phyloP scores from a whole-genome alignment of 2,113 vertebrate genomes.

The Deroptyus accipitrinus region DNA sequence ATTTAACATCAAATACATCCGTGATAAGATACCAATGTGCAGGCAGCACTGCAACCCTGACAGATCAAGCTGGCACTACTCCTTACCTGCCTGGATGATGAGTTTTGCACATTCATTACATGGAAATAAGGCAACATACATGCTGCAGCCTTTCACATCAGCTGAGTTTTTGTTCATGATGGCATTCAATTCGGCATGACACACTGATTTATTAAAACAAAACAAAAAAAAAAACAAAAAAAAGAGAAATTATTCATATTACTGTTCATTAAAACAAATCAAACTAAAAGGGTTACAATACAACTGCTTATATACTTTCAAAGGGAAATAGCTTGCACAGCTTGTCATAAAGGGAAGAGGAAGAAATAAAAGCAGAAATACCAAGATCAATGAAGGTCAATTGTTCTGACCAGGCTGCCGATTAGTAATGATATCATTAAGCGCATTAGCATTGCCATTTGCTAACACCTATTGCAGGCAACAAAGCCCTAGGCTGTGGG shows the following conservation, averaged over 20 bases:
- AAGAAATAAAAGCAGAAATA: constrained; percentile 28
- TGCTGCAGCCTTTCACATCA: constrained; percentile 92
- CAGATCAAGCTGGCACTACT: constrained; percentile 32
- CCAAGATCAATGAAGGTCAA: constrained; percentile 54
- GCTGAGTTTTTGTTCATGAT: constrained; percentile 98
- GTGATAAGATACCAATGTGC: constrained; percentile 9
- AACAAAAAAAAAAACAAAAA: neutral
- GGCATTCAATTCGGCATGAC: constrained; percentile 95
- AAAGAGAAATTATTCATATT: constrained; percentile 1
- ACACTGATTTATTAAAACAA: constrained; percentile 77
- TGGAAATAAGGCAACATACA: constrained; percentile 96
- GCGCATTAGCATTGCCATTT: constrained; percentile 24
- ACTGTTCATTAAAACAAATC: constrained; percentile 18
- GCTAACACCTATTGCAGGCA: constrained; percentile 54
- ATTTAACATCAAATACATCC: constrained; percentile 61
- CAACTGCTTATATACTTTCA: constrained; percentile 38
- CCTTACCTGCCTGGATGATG: constrained; percentile 94
- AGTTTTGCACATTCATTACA: constrained; percentile 99
- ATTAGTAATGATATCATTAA: constrained; percentile 47
- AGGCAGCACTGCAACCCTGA: constrained; percentile 37
- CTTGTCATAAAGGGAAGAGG: constrained; percentile 33
- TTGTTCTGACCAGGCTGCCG: constrained; percentile 22
- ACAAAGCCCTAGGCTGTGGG: constrained; percentile 62
- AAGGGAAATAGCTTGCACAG: constrained; percentile 48
- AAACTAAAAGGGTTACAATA: constrained; percentile 46